A percentile compares a stretch with the other conserved stretches of the same genome.
Conservation (phyloP, 2,888 invertebrate genomes). For the Acheta domesticus region DNA sequence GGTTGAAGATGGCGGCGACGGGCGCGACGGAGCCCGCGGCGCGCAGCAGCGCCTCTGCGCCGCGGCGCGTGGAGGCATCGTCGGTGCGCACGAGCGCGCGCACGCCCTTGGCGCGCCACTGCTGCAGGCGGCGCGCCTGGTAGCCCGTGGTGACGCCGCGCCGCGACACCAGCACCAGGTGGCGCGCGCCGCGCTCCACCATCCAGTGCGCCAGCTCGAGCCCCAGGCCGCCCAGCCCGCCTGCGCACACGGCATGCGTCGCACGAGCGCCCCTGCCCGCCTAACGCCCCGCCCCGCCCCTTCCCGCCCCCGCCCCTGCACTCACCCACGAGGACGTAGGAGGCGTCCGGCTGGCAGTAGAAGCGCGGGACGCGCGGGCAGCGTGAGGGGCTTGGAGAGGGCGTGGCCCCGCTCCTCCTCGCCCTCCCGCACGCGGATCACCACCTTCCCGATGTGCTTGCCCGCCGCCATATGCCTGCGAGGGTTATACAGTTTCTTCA, state of each 20-base stretch:
- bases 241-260: constrained; percentile 34
- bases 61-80: too few relatives aligned
- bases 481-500: constrained; percentile 51
- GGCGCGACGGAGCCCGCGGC: too few relatives aligned
- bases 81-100: too few relatives aligned
- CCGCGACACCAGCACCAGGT: constrained; percentile 58
- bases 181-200: constrained; percentile 53
- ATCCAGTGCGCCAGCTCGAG: constrained; percentile 54
- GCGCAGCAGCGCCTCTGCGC: too few relatives aligned
- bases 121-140: too few relatives aligned
- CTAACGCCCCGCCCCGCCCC: too few relatives aligned
- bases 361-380: neutral
- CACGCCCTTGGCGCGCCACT: too few relatives aligned
- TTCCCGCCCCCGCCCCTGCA: too few relatives aligned
- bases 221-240: constrained; percentile 57
- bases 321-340: constrained; percentile 36
- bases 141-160: constrained; percentile 45
- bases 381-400: constrained; percentile 48
- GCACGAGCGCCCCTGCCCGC: too few relatives aligned
- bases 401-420: constrained; percentile 44
- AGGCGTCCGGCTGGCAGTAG: neutral
- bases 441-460: constrained; percentile 78
- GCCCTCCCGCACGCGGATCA: neutral
- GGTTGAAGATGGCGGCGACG: too few relatives aligned
- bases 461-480: constrained; percentile 58